Evolutionary conservation across 2,113 vertebrate species (phyloP).

Genomic region (Tauraco erythrolophus): DNA sequence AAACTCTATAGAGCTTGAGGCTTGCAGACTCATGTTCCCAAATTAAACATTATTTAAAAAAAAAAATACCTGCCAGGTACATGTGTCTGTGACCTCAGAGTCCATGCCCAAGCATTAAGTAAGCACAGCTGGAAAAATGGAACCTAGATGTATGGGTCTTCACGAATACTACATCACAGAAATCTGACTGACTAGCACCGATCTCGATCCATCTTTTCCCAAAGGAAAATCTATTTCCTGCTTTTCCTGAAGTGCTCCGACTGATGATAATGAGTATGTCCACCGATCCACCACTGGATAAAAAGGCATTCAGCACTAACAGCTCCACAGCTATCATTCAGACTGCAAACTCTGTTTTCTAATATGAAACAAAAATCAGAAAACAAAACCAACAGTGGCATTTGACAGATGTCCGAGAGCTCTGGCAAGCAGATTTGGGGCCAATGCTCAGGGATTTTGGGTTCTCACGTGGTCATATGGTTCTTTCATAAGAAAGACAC

Average conservation of each 20-base stretch:
- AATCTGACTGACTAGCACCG: neutral
- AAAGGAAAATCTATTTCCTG: neutral
- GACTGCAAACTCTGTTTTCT: neutral
- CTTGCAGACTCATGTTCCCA: neutral
- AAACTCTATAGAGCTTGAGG: neutral
- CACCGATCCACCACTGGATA: neutral
- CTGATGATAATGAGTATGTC: rapidly evolving
- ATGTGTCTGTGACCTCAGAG: neutral
- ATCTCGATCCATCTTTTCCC: neutral
- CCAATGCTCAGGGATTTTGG: neutral
- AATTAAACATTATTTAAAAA: neutral
- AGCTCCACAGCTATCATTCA: neutral
- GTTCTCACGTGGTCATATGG: neutral
- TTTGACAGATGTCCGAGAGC: neutral
- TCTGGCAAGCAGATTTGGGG: neutral
- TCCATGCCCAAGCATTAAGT: neutral
- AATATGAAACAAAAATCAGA: neutral
- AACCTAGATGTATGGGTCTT: neutral
- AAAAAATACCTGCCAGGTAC: neutral
- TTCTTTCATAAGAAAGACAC: neutral
- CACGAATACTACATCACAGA: neutral
- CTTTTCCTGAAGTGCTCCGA: neutral
- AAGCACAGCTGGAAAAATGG: neutral
- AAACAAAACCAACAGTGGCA: neutral
- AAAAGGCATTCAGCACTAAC: neutral